Percentiles rank a stretch among this genome's conserved stretches.
Conservation (phyloP, 2,797 vertebrate species). For the Dendrocincla fuliginosa region DNA sequence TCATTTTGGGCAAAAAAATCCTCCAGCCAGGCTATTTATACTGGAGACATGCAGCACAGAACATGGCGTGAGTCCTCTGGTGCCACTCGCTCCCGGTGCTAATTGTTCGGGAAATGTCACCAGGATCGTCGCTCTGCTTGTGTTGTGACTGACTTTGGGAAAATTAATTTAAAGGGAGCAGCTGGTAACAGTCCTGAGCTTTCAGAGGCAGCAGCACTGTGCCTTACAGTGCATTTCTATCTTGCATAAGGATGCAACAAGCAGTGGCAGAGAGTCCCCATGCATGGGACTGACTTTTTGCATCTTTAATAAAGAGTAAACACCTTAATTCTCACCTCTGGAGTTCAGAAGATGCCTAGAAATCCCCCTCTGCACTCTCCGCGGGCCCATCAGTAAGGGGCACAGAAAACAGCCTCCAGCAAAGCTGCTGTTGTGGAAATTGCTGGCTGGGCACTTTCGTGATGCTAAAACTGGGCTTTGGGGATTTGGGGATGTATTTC, state of each 20-base stretch:
- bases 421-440: neutral
- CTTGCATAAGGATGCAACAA: neutral
- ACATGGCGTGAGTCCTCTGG: neutral
- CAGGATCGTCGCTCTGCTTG: neutral
- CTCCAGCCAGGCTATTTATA: conserved; percentile 57
- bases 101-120: conserved; percentile 49
- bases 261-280: neutral
- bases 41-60: neutral
- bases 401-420: neutral
- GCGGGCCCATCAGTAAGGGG: neutral
- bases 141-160: conserved; percentile 8
- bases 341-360: neutral
- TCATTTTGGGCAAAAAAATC: conserved; percentile 42
- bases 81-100: neutral
- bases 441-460: neutral
- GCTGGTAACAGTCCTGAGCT: conserved; percentile 36
- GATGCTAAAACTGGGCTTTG: neutral
- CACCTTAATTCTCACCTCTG: neutral
- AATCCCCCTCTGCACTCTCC: neutral
- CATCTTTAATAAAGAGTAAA: neutral
- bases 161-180: conserved; percentile 55
- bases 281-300: neutral
- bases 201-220: neutral
- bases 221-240: neutral
- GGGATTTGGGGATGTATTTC: neutral